Conservation (phyloP, 2,113 vertebrate species). For the Balaenoptera acutorostrata region DNA sequence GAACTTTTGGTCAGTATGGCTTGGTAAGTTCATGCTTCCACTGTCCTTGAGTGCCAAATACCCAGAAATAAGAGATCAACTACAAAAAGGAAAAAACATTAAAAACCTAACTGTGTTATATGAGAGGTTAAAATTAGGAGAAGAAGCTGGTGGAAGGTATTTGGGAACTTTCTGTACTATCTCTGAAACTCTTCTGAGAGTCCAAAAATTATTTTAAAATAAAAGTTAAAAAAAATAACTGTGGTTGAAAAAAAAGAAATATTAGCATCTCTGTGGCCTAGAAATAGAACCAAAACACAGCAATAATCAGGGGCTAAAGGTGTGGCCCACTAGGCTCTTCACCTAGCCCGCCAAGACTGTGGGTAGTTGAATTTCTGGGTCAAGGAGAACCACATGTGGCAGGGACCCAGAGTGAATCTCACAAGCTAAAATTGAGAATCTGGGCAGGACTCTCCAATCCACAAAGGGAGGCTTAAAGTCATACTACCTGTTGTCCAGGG, state of each 20-base stretch:
- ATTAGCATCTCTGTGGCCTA: background rate
- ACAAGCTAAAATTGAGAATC: background rate
- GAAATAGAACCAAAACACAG: background rate
- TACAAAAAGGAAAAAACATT: conserved; percentile 3
- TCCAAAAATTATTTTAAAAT: conserved; percentile 5
- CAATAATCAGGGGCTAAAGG: background rate
- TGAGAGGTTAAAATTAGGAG: background rate
- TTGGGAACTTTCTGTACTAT: background rate
- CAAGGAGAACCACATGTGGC: background rate
- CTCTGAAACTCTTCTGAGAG: background rate
- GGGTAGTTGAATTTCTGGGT: background rate
- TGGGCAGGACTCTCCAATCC: background rate
- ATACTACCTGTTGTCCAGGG: background rate
- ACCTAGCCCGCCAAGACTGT: background rate
- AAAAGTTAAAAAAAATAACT: background rate
- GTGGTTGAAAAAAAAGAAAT: background rate
- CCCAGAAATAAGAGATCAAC: background rate
- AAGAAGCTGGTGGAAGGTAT: background rate
- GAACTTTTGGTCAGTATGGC: background rate
- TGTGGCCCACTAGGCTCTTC: background rate
- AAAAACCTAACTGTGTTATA: background rate
- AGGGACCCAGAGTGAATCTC: background rate
- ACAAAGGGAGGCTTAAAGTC: background rate
- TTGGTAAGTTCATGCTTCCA: background rate
- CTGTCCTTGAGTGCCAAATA: background rate